phyloP scores from a whole-genome alignment of 2,113 vertebrate genomes.

The Asarcornis scutulata region DNA sequence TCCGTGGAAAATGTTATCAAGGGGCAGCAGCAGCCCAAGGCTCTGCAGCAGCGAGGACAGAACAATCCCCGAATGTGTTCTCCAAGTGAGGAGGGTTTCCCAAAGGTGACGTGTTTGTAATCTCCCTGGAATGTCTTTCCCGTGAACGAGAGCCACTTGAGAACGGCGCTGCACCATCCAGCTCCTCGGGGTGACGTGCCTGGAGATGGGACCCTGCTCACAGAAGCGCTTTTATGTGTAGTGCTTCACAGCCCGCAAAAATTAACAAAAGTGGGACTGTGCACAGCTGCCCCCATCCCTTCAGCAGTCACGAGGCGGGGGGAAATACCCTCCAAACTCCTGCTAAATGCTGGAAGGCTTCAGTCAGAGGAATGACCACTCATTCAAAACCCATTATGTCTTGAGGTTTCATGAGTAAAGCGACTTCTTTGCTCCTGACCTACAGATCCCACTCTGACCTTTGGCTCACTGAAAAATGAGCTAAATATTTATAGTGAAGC shows the following conservation, averaged over 20 bases:
- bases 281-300: neutral
- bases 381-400: slow-evolving; percentile 3
- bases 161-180: neutral
- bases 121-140: slow-evolving; percentile 42
- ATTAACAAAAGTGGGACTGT: slow-evolving; percentile 60
- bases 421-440: slow-evolving; percentile 40
- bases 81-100: neutral
- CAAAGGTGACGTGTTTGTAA: slow-evolving; percentile 1
- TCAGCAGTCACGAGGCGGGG: neutral
- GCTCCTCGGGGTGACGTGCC: neutral
- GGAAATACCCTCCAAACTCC: neutral
- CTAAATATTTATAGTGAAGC: slow-evolving; percentile 69
- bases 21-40: neutral
- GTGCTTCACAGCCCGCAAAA: neutral
- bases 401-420: slow-evolving; percentile 29
- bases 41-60: neutral
- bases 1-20: neutral
- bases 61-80: slow-evolving; percentile 50
- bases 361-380: neutral
- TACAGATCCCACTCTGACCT: slow-evolving; percentile 54
- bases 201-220: neutral
- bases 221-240: slow-evolving; percentile 9
- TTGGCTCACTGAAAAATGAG: slow-evolving; percentile 55
- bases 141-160: neutral
- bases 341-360: neutral